These are phyloP conservation scores for Oxystoma pomonae DNA, from an alignment of 2,888 invertebrate genomes.

Conservation along the genomic window DNA sequence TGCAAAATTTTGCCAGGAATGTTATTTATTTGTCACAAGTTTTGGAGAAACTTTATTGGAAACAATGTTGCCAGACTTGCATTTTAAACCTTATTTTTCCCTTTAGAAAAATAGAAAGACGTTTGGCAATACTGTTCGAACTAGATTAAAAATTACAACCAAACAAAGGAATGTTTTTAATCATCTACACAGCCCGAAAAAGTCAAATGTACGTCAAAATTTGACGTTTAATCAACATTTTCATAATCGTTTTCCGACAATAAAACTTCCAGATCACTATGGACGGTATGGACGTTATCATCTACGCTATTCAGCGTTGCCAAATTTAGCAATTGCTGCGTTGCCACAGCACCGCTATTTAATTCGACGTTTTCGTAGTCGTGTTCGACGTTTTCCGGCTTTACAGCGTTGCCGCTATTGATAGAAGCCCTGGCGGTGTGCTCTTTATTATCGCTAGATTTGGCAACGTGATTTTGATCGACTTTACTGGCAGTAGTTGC, in stretches of 20 bases:
- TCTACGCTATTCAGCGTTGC: slow-evolving; percentile 46
- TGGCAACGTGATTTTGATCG: not conserved
- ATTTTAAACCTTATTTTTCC: too few species aligned
- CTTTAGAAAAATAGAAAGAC: too few species aligned
- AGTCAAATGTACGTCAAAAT: not conserved
- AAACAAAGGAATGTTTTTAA: too few species aligned
- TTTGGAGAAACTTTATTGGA: too few species aligned
- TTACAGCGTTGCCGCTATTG: not conserved
- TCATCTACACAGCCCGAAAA: not conserved
- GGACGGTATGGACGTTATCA: slow-evolving; percentile 58
- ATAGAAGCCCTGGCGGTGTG: slow-evolving; percentile 3
- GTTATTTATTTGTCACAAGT: too few species aligned
- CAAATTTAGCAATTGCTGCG: slow-evolving; percentile 14
- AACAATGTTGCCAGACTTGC: too few species aligned
- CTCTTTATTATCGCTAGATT: not conserved
- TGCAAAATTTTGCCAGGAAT: too few species aligned
- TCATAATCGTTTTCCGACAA: slow-evolving; percentile 56
- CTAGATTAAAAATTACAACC: too few species aligned
- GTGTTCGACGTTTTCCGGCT: not conserved
- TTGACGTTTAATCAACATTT: slow-evolving; percentile 43
- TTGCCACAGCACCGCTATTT: not conserved
- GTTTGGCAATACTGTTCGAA: too few species aligned
- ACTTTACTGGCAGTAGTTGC: slow-evolving; percentile 1
- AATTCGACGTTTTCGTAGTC: not conserved
- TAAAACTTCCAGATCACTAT: slow-evolving; percentile 58